These are phyloP conservation scores for Phortica variegata DNA, from an alignment of 1,140 invertebrate genomes.

Conservation along the genomic window DNA sequence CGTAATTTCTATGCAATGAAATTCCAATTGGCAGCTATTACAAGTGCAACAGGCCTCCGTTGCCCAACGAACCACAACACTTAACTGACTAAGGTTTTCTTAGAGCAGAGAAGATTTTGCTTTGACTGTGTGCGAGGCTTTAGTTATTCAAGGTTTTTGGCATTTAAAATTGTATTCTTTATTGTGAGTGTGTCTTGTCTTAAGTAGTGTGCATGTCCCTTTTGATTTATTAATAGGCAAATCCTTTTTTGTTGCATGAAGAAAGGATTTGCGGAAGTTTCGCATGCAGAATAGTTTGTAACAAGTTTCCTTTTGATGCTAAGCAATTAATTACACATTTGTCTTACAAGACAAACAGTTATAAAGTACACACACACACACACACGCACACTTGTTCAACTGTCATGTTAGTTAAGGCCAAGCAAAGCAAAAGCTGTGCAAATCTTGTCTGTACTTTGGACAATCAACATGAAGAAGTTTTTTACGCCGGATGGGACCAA, in stretches of 20 bases:
- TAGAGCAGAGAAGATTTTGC: no score
- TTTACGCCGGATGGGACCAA: constrained; percentile 20
- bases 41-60: no score
- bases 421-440: no score
- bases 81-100: no score
- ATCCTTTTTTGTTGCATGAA: constrained; percentile 16
- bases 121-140: no score
- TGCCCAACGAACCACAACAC: no score
- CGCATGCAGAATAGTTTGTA: constrained; percentile 49
- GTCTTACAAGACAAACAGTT: constrained; percentile 56
- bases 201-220: constrained; percentile 25
- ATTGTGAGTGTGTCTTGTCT: no score
- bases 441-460: constrained; percentile 3
- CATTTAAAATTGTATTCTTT: no score
- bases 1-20: no score
- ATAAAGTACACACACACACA: constrained; percentile 5
- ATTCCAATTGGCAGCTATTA: constrained; percentile 26
- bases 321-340: constrained; percentile 57
- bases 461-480: background rate
- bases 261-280: constrained; percentile 20
- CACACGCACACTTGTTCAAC: constrained; percentile 20
- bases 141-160: no score
- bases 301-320: constrained; percentile 52
- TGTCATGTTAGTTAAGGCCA: no score
- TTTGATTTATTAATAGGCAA: constrained; percentile 49